Percentiles rank a stretch among this genome's conserved stretches.
phyloP scores from a whole-genome alignment of 2,888 invertebrate genomes.

The Orthonevra nobilis region DNA sequence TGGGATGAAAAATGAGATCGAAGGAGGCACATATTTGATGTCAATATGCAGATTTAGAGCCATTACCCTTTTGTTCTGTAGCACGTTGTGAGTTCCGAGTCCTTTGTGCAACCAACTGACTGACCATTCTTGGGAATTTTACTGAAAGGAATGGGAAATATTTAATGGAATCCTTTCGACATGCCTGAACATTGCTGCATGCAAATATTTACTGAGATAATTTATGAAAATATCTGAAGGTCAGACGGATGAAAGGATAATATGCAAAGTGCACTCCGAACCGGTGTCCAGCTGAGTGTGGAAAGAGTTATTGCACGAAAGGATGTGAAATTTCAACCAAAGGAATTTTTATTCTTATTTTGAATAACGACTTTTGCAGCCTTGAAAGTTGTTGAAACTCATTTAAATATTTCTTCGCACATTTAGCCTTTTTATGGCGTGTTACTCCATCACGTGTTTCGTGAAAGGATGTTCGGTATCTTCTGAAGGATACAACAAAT shows the following conservation, averaged over 20 bases:
- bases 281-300: conserved; percentile 53
- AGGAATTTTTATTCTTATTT: conserved; percentile 2
- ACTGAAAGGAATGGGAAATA: neutral
- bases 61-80: conserved; percentile 67
- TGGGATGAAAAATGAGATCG: too few species aligned
- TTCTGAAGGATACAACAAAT: too few species aligned
- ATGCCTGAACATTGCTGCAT: conserved; percentile 55
- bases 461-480: too few species aligned
- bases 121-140: conserved; percentile 21
- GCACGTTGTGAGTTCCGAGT: conserved; percentile 41
- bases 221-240: conserved; percentile 67
- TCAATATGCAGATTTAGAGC: conserved; percentile 69
- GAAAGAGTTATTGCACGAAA: conserved; percentile 50
- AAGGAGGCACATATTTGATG: conserved; percentile 62
- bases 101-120: conserved; percentile 8
- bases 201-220: conserved; percentile 66
- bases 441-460: too few species aligned
- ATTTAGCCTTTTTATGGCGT: too few species aligned
- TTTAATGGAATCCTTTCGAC: conserved; percentile 52
- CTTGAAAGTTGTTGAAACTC: conserved; percentile 35
- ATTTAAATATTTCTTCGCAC: neutral
- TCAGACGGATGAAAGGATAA: conserved; percentile 26
- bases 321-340: conserved; percentile 1
- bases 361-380: neutral
- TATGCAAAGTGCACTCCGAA: neutral